phyloP scores from a whole-genome alignment of 30 jellyfish, hydroid and myxozoan species.

The Aurelia sp. region DNA sequence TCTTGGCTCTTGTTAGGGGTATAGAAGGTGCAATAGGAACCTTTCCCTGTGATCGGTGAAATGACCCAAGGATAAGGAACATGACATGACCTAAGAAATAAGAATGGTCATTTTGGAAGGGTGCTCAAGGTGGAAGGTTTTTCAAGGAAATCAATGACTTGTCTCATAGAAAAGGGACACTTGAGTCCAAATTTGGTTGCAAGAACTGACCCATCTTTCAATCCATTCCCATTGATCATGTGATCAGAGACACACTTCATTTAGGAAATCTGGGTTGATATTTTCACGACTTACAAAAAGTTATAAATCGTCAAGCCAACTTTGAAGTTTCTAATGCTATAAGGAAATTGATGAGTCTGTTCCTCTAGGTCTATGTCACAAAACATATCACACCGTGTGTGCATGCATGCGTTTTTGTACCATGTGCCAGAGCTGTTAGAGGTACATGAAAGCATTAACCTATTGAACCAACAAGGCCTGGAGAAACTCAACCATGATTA shows the following conservation, averaged over 20 bases:
- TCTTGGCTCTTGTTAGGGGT: constrained; percentile 30
- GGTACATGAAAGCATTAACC: neutral
- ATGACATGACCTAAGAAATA: neutral
- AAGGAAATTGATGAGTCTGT: neutral
- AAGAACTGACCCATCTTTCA: constrained; percentile 20
- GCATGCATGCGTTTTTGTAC: constrained; percentile 23
- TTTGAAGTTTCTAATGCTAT: neutral
- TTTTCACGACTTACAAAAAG: neutral
- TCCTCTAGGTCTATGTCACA: neutral
- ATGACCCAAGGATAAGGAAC: constrained; percentile 11
- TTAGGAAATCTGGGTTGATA: constrained; percentile 28
- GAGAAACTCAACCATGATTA: constrained; percentile 2
- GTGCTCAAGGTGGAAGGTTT: constrained; percentile 8
- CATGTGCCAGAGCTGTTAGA: constrained; percentile 21
- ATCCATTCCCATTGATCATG: constrained; percentile 19
- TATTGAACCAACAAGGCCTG: constrained; percentile 24
- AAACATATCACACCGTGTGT: constrained; percentile 19
- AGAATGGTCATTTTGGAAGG: constrained; percentile 20
- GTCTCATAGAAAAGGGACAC: neutral
- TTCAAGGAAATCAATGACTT: neutral
- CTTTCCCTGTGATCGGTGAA: constrained; percentile 48
- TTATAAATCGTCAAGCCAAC: neutral
- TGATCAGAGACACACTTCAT: constrained; percentile 36
- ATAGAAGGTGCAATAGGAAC: constrained; percentile 23
- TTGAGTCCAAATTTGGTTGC: neutral